phyloP scores from a whole-genome alignment of 2,113 vertebrate genomes.

The Oncorhynchus gorbuscha region DNA sequence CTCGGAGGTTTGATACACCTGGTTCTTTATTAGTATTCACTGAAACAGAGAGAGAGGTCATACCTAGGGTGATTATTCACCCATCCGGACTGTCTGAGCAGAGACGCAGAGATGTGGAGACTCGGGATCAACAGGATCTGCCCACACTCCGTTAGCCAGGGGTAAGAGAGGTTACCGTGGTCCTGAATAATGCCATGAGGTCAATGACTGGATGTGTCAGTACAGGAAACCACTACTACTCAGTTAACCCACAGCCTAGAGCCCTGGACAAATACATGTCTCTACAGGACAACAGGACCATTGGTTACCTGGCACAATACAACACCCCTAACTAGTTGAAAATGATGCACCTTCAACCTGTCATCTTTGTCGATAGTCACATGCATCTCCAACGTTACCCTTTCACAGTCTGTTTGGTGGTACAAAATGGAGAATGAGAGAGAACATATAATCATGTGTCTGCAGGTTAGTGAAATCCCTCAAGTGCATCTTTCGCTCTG shows the following conservation, averaged over 20 bases:
- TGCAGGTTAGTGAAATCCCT: background rate
- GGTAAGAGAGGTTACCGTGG: slow-evolving; percentile 39
- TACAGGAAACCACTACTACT: background rate
- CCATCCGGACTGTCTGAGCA: slow-evolving; percentile 1
- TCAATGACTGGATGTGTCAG: slow-evolving; percentile 6
- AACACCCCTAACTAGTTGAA: background rate
- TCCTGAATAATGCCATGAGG: slow-evolving; percentile 19
- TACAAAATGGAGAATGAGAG: background rate
- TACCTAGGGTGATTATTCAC: background rate
- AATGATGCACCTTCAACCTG: background rate
- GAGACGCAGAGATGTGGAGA: slow-evolving; percentile 14
- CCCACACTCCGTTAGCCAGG: slow-evolving; percentile 15
- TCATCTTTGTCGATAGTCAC: background rate
- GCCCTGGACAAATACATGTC: background rate
- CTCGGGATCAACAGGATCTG: slow-evolving; percentile 45
- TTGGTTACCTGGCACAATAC: background rate
- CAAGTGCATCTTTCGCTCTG: too few relatives aligned
- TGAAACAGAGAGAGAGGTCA: slow-evolving; percentile 4
- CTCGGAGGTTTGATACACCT: background rate
- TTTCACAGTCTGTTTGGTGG: background rate
- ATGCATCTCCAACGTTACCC: background rate
- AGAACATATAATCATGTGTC: background rate
- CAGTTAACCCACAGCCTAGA: background rate
- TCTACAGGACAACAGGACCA: too few relatives aligned
- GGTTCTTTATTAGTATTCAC: slow-evolving; percentile 24